phyloP scores from a whole-genome alignment of 2,113 vertebrate genomes.

The Oceanites oceanicus region DNA sequence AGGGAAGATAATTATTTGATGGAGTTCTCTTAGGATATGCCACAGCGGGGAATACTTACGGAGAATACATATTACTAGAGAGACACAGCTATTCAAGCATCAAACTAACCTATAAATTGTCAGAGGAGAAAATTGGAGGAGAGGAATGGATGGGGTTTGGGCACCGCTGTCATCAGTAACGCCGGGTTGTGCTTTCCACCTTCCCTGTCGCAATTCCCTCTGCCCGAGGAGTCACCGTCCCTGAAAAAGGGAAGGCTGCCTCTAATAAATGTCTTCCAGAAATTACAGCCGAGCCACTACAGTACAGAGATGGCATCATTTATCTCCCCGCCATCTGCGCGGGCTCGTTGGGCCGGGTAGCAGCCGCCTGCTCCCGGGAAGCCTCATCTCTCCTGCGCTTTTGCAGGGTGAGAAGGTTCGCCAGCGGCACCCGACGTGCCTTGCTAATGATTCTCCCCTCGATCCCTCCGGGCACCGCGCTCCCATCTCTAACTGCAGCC shows the following conservation, averaged over 20 bases:
- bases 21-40: constrained; percentile 78
- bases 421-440: rapidly evolving
- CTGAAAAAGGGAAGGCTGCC: constrained; percentile 39
- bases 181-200: constrained; percentile 27
- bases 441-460: rapidly evolving
- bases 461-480: rapidly evolving
- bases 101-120: constrained; percentile 76
- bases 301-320: constrained; percentile 67
- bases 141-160: constrained; percentile 61
- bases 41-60: constrained; percentile 77
- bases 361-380: neutral
- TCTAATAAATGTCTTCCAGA: constrained; percentile 72
- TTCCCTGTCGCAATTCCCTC: constrained; percentile 23
- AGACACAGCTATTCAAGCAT: constrained; percentile 71
- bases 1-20: constrained; percentile 82
- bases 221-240: constrained; percentile 44
- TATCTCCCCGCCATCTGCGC: constrained; percentile 73
- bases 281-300: constrained; percentile 69
- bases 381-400: rapidly evolving
- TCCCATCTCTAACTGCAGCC: rapidly evolving
- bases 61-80: constrained; percentile 74
- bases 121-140: constrained; percentile 68
- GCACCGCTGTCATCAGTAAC: constrained; percentile 52
- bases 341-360: constrained; percentile 36
- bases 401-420: rapidly evolving